Conservation (phyloP, 2,797 vertebrate species). For the Capromys pilorides region DNA sequence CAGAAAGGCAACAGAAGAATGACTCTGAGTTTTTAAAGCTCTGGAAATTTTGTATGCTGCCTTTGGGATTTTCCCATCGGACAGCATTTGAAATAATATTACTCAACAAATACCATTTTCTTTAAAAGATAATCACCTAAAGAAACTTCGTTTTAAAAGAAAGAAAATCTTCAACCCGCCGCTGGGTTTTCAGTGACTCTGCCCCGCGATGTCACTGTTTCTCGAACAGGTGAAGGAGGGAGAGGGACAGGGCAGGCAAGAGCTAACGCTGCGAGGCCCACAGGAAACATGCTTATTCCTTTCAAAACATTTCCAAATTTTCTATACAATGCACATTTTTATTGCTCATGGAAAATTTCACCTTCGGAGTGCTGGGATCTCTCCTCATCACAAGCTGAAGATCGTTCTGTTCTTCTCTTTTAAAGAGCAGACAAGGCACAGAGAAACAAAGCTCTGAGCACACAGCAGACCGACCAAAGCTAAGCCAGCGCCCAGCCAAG, state of each 20-base stretch:
- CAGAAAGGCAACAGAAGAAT: neutral
- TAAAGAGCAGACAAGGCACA: neutral
- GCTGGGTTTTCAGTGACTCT: conserved; percentile 16
- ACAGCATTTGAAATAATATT: conserved; percentile 25
- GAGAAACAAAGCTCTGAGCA: neutral
- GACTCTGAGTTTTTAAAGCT: neutral
- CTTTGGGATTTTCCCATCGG: neutral
- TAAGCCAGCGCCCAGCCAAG: neutral
- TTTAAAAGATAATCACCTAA: conserved; percentile 38
- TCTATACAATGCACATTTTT: neutral
- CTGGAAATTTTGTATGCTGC: neutral
- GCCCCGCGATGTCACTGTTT: conserved; percentile 12
- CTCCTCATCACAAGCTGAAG: neutral
- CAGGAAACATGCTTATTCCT: neutral
- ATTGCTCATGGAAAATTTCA: neutral
- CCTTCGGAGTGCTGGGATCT: neutral
- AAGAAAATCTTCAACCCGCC: conserved; percentile 13
- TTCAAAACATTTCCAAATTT: conserved; percentile 23
- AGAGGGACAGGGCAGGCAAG: neutral
- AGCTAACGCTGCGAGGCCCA: neutral
- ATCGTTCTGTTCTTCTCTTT: neutral
- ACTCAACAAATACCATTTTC: neutral
- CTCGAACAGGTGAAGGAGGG: neutral
- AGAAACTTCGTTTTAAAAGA: neutral
- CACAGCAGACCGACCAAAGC: neutral